Percentiles rank a stretch among this genome's conserved stretches.
These are phyloP conservation scores for Ellobius talpinus DNA, from an alignment of 2,113 vertebrate species.

Conservation along the genomic window DNA sequence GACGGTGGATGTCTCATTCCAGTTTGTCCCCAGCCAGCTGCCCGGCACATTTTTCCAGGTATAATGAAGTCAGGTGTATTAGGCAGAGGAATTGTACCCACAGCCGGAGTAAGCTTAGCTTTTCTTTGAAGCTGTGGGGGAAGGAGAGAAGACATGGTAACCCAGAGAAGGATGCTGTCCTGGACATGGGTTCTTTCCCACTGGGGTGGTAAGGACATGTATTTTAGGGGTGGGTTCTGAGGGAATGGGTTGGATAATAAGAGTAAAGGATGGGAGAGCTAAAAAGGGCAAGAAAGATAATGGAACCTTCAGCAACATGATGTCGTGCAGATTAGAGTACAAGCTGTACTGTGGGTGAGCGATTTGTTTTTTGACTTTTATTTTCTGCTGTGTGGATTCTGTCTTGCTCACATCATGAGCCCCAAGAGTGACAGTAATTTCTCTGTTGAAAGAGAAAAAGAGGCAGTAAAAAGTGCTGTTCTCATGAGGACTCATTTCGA, in stretches of 20 bases:
- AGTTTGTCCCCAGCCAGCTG: slow-evolving; percentile 42
- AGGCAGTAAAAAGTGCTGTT: not conserved
- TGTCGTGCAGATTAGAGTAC: not conserved
- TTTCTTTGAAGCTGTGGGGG: not conserved
- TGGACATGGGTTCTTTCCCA: not conserved
- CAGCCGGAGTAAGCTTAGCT: not conserved
- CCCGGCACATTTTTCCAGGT: slow-evolving; percentile 5
- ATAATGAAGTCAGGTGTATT: not conserved
- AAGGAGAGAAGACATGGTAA: not conserved
- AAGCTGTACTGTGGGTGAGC: not conserved
- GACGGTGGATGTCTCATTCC: accelerated
- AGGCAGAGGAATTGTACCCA: slow-evolving; percentile 1
- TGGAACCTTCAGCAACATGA: slow-evolving; percentile 65
- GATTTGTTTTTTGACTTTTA: slow-evolving; percentile 10
- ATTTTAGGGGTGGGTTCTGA: not conserved
- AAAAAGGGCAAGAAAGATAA: not conserved
- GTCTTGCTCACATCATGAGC: slow-evolving; percentile 42
- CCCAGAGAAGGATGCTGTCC: not conserved
- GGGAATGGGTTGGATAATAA: not conserved
- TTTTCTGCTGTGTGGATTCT: slow-evolving; percentile 54
- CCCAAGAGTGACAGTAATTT: slow-evolving; percentile 57
- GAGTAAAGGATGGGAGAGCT: not conserved
- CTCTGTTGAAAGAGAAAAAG: not conserved
- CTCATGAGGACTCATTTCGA: not conserved
- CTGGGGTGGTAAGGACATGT: too few species aligned